Base-by-base conservation (phyloP, 92 coral and sea anemone genomes). In the Plumapathes pennacea region DNA sequence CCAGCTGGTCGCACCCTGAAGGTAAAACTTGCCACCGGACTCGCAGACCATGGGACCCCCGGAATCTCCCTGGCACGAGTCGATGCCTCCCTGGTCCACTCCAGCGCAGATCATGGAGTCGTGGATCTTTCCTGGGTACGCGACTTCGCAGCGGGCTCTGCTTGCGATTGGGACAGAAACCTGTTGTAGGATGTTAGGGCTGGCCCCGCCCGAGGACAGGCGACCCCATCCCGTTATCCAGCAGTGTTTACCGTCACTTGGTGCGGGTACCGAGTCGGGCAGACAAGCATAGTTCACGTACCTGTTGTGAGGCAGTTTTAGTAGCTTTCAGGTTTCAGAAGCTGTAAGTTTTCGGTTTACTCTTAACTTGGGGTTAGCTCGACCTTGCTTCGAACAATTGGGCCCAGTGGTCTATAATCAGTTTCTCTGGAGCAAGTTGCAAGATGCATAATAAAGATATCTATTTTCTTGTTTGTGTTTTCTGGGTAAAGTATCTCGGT, bases 181-280 rank as follows among this genome's bases (percentile, higher is more conserved):
- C 30, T 76, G 75, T 25, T 76, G 64, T 22, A 76, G 50, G n/a
- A 59, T 41, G n/a, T 41, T 19, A 30, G 83, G 83, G 4, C 25
- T 25, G 10, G 51, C 4, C 3, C 83, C 83, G 10, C 83, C 83
- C 5, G 83, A 57, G 19, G 62, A 21, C 4, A 52, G 52, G 18
- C 69, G 57, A 9, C 83, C 83, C 83, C 83, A 76, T 22, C 83
- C 83, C 11, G 83, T 76, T 27, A 71, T 76, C 70, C 74, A 76
- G 37, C 77, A 67, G 15, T 19, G 67, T 29, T 55, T 52, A 11
- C 70, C 70, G 1, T 46, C 36, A 1, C 22, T 8, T 0, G 57
- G 76, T 2, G 67, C 77, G 5, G 63, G 25, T 37, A 50, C 53
- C 9, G 57, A 22, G n/a, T 39, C 83, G 3, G 77, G 77, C 4